phyloP scores from a whole-genome alignment of 2,888 invertebrate genomes.

The Ormyrus rosae region DNA sequence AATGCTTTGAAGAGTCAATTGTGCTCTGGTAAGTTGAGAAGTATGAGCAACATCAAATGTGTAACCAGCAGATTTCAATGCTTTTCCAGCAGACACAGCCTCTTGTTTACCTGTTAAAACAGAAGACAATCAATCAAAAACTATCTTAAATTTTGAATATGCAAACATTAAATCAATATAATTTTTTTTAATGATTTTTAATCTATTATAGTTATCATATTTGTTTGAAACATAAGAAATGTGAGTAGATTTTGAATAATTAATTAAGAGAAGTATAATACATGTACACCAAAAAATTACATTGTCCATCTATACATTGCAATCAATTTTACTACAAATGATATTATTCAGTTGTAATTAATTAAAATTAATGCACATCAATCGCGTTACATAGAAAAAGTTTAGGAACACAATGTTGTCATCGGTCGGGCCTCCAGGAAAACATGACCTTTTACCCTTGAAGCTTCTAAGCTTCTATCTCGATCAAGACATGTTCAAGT shows the following conservation, averaged over 20 bases:
- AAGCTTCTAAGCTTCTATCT: constrained; percentile 9
- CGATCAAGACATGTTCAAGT: too few relatives aligned
- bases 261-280: too few relatives aligned
- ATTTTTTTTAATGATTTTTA: too few relatives aligned
- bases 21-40: constrained; percentile 87
- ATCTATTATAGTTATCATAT: too few relatives aligned
- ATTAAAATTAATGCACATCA: constrained; percentile 4
- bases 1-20: constrained; percentile 84
- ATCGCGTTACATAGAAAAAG: too few relatives aligned
- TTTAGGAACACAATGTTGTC: neutral
- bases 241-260: too few relatives aligned
- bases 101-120: constrained; percentile 80
- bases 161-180: too few relatives aligned
- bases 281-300: neutral
- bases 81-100: constrained; percentile 84
- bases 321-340: neutral
- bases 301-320: neutral
- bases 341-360: neutral
- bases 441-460: constrained; percentile 70
- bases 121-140: neutral
- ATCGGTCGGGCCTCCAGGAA: neutral
- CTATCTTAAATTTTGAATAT: too few relatives aligned
- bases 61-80: constrained; percentile 82
- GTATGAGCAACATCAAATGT: constrained; percentile 89
- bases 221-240: too few relatives aligned